A percentile compares a stretch with the other conserved stretches of the same genome.
Conservation (phyloP, 2,888 invertebrate genomes). For the Tipula helvola region DNA sequence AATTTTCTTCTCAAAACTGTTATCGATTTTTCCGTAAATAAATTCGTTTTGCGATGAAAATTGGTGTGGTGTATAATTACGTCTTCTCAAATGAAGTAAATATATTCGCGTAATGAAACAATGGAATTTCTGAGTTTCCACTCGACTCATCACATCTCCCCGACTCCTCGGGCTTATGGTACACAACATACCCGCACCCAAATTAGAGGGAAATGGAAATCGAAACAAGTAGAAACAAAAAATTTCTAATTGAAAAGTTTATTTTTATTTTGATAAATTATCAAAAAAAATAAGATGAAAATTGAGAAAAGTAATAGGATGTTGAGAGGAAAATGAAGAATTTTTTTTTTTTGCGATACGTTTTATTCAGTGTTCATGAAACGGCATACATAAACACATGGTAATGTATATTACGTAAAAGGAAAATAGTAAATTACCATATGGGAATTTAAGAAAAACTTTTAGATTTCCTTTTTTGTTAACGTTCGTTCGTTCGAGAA, state of each 20-base stretch:
- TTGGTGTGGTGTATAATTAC: background rate
- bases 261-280: background rate
- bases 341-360: background rate
- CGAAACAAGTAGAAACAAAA: background rate
- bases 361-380: background rate
- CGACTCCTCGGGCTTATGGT: background rate
- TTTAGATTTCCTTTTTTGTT: background rate
- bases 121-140: background rate
- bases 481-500: background rate
- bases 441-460: background rate
- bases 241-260: background rate
- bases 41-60: background rate
- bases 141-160: background rate
- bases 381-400: background rate
- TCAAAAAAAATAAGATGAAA: background rate
- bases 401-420: background rate
- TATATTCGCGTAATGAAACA: background rate
- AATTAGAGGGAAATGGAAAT: background rate
- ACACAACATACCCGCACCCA: background rate
- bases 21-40: background rate
- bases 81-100: background rate
- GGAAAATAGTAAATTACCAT: background rate
- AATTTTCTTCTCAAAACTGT: background rate
- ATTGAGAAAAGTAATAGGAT: background rate
- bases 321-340: background rate